Conservation (phyloP, 1,140 invertebrate genomes). For the Drosophila obscura region DNA sequence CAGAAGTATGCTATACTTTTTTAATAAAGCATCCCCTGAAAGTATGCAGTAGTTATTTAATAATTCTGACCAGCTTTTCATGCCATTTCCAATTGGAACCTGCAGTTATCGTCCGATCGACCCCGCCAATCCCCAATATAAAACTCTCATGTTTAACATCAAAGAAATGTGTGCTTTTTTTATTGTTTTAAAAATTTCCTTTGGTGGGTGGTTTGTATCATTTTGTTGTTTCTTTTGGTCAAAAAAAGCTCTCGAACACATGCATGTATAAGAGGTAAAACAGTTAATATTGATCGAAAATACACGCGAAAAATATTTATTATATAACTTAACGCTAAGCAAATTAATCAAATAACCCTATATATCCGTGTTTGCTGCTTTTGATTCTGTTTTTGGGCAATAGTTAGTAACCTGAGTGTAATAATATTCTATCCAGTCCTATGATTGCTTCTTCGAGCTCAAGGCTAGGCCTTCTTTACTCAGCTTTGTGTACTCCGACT, state of each 20-base stretch:
- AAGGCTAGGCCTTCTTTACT: constrained; percentile 84
- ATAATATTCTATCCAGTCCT: constrained; percentile 24
- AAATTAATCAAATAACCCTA: constrained; percentile 25
- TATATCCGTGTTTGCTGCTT: constrained; percentile 31
- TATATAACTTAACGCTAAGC: constrained; percentile 39
- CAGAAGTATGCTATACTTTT: too few species aligned
- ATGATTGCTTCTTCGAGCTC: constrained; percentile 53
- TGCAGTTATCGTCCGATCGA: too few species aligned
- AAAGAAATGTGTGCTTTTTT: constrained; percentile 17
- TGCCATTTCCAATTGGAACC: too few species aligned
- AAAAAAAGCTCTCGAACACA: constrained; percentile 33
- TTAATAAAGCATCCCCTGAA: too few species aligned
- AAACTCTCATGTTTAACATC: constrained; percentile 22
- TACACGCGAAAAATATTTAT: constrained; percentile 18
- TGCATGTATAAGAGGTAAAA: constrained; percentile 52
- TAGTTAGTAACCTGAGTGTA: constrained; percentile 59
- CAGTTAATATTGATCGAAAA: constrained; percentile 51
- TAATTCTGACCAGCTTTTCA: constrained; percentile 28
- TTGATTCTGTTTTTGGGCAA: constrained; percentile 34
- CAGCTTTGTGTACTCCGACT: constrained; percentile 86
- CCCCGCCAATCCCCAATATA: neutral
- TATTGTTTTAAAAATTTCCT: constrained; percentile 19
- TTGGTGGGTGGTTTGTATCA: constrained; percentile 16
- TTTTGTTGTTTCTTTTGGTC: constrained; percentile 14
- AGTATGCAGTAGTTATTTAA: neutral